These are phyloP conservation scores for Gambusia holbrooki DNA, from an alignment of 2,113 vertebrate species.

Conservation along the genomic window DNA sequence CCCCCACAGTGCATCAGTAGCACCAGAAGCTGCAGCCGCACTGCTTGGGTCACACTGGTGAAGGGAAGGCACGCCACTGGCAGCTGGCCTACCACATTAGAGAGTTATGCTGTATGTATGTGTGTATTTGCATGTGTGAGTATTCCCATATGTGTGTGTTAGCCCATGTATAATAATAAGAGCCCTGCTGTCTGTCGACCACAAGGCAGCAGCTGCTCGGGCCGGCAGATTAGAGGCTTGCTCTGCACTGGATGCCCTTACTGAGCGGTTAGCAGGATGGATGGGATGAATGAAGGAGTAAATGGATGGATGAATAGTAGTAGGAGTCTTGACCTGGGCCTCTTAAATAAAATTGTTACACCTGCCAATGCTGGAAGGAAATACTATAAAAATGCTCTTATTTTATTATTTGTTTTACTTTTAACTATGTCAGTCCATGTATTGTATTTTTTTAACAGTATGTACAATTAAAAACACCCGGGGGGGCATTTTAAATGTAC, in stretches of 20 bases:
- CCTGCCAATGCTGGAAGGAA: conserved; percentile 22
- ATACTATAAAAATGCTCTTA: background rate
- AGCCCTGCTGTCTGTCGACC: conserved; percentile 79
- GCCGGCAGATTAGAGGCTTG: conserved; percentile 82
- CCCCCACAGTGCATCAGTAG: conserved; percentile 67
- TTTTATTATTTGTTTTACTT: too few relatives aligned
- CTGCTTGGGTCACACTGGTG: conserved; percentile 74
- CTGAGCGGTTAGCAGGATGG: conserved; percentile 67
- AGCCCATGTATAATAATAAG: conserved; percentile 79
- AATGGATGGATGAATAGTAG: conserved; percentile 32
- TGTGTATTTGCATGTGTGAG: conserved; percentile 50
- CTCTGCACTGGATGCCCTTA: conserved; percentile 70
- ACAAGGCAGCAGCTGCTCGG: conserved; percentile 80
- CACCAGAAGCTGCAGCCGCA: conserved; percentile 56
- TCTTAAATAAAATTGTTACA: conserved; percentile 21
- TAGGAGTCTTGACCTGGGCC: conserved; percentile 35
- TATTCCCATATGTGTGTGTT: conserved; percentile 41
- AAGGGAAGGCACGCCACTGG: conserved; percentile 80
- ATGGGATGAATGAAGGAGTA: conserved; percentile 43
- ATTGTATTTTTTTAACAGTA: background rate
- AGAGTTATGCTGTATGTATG: conserved; percentile 61
- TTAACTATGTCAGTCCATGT: background rate
- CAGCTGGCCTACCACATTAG: conserved; percentile 85
- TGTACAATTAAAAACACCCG: background rate
- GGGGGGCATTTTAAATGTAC: background rate